Evolutionary conservation across 1,140 invertebrate species (phyloP).

Genomic region (Brachionus paranguensis): DNA sequence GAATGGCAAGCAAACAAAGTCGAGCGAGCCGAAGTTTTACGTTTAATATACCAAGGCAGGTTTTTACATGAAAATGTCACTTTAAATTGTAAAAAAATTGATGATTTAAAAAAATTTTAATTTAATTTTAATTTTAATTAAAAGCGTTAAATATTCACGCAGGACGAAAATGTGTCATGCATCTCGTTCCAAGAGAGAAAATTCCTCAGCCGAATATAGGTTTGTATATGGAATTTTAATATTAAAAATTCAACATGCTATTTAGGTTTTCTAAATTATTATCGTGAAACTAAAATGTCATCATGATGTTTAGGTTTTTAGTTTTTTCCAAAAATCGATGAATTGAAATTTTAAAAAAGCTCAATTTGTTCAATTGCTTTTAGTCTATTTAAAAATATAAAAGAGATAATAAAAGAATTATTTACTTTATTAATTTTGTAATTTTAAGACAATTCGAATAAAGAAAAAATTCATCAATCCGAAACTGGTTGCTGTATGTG

Average conservation of each 20-base stretch:
- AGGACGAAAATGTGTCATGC: conserved; percentile 97
- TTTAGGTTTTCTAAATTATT: no score
- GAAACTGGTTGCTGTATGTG: conserved; percentile 39
- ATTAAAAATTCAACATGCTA: neutral
- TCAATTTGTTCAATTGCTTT: neutral
- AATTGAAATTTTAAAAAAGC: neutral
- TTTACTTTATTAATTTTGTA: neutral
- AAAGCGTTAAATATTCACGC: conserved; percentile 82
- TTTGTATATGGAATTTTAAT: neutral
- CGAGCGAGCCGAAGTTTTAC: conserved; percentile 57
- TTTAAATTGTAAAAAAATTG: conserved; percentile 63
- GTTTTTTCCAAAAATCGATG: neutral
- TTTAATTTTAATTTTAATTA: neutral
- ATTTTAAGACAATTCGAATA: conserved; percentile 33
- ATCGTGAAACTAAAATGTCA: no score
- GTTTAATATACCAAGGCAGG: conserved; percentile 96
- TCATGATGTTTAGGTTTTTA: no score
- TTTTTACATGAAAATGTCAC: conserved; percentile 99
- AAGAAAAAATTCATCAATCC: conserved; percentile 26
- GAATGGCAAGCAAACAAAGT: conserved; percentile 45
- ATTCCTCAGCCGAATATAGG: conserved; percentile 87
- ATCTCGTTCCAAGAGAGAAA: conserved; percentile 95
- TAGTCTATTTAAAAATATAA: neutral
- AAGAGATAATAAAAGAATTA: neutral
- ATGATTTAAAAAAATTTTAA: neutral